A percentile compares a stretch with the other conserved stretches of the same genome.
Evolutionary conservation across 2,797 vertebrate genomes (phyloP).

Genomic region (Sebastes flavidus): DNA sequence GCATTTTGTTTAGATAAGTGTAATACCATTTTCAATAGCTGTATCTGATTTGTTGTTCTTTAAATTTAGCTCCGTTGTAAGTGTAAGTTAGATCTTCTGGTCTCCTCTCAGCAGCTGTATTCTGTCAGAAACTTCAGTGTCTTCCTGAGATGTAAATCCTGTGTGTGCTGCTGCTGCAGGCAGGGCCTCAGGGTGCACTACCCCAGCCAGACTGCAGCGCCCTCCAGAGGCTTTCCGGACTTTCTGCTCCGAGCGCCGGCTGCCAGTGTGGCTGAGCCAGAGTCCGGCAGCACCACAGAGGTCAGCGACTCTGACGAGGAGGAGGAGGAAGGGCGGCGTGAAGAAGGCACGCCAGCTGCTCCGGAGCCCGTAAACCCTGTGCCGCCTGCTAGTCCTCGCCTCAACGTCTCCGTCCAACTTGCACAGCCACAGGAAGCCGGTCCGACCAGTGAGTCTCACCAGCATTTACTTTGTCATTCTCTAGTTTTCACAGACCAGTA

Average conservation of each 20-base stretch:
- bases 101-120: neutral
- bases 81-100: neutral
- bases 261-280: conserved; percentile 67
- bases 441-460: conserved; percentile 33
- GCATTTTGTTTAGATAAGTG: neutral
- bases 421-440: conserved; percentile 21
- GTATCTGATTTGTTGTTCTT: neutral
- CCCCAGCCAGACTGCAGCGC: conserved; percentile 84
- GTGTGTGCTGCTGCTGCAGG: conserved; percentile 40
- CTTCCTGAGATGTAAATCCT: neutral
- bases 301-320: conserved; percentile 82
- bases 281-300: conserved; percentile 77
- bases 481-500: neutral
- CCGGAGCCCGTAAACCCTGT: neutral
- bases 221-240: conserved; percentile 75
- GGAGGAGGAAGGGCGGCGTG: conserved; percentile 40
- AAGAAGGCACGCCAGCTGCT: neutral
- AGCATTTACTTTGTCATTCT: accelerated
- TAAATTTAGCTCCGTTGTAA: neutral
- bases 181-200: conserved; percentile 79
- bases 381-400: neutral
- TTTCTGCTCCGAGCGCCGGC: conserved; percentile 76
- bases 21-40: neutral
- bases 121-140: neutral
- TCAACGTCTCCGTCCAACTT: neutral